Evolutionary conservation across 1,140 invertebrate genomes (phyloP).

Genomic region (Zaprionus capensis): DNA sequence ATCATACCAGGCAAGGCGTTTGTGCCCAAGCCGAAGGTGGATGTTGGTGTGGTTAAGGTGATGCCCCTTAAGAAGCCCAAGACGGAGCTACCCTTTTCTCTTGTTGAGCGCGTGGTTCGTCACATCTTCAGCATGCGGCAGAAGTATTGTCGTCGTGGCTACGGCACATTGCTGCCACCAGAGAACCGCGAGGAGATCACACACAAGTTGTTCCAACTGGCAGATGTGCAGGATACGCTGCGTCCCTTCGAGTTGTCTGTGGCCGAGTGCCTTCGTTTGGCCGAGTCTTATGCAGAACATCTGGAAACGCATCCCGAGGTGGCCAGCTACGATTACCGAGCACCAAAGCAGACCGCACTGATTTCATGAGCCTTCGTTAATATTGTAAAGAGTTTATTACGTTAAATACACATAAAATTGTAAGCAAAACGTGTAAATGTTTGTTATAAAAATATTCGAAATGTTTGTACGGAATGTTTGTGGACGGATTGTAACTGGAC

Average conservation of each 20-base stretch:
- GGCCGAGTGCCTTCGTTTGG: conserved; percentile 91
- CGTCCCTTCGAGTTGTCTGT: conserved; percentile 90
- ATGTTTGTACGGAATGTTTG: neutral
- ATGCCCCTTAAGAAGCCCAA: conserved; percentile 92
- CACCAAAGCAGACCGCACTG: conserved; percentile 83
- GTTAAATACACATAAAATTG: conserved; percentile 60
- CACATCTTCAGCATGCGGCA: conserved; percentile 94
- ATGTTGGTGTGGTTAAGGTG: conserved; percentile 97
- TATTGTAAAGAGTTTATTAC: conserved; percentile 69
- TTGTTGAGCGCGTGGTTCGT: conserved; percentile 95
- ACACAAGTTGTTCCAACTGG: conserved; percentile 88
- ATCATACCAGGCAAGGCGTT: conserved; percentile 95
- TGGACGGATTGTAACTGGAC: conserved; percentile 57
- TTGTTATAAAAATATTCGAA: conserved; percentile 46
- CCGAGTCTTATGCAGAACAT: conserved; percentile 90
- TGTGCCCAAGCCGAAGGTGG: conserved; percentile 97
- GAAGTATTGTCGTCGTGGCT: conserved; percentile 91
- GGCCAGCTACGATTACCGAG: conserved; percentile 88
- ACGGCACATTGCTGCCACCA: conserved; percentile 91
- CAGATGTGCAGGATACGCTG: conserved; percentile 89
- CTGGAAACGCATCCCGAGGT: conserved; percentile 89
- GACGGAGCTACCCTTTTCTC: conserved; percentile 90
- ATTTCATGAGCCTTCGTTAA: conserved; percentile 52
- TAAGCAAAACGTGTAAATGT: conserved; percentile 36
- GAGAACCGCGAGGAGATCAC: conserved; percentile 88